A percentile compares a stretch with the other conserved stretches of the same genome.
These are phyloP conservation scores for Parnassius orleans DNA, from an alignment of 2,888 invertebrate species.

Conservation along the genomic window DNA sequence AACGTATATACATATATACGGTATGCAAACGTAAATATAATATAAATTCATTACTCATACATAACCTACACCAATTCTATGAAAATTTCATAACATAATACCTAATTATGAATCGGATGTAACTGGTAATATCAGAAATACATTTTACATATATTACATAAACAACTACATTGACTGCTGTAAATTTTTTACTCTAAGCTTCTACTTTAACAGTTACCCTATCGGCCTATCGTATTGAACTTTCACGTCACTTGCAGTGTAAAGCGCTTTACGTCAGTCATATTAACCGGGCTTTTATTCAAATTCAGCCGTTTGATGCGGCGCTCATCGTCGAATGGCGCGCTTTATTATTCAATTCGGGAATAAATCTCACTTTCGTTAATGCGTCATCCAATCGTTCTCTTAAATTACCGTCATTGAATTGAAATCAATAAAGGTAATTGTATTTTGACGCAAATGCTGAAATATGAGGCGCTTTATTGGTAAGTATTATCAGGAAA, in stretches of 20 bases:
- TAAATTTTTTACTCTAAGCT: too few species aligned
- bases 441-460: constrained; percentile 24
- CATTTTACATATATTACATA: too few species aligned
- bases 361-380: constrained; percentile 40
- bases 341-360: constrained; percentile 38
- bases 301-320: constrained; percentile 35
- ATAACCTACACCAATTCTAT: too few species aligned
- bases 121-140: too few species aligned
- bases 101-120: too few species aligned
- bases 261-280: constrained; percentile 27
- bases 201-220: too few species aligned
- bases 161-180: too few species aligned
- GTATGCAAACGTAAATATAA: too few species aligned
- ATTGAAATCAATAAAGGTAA: constrained; percentile 20
- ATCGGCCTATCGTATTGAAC: background rate
- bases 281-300: constrained; percentile 35
- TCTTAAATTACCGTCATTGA: constrained; percentile 22
- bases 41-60: too few species aligned
- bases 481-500: background rate
- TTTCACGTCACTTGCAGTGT: constrained; percentile 10
- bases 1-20: too few species aligned
- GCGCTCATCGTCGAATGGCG: constrained; percentile 34
- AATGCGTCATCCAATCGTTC: constrained; percentile 34
- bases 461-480: constrained; percentile 17
- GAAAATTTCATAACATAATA: too few species aligned